These are phyloP conservation scores for Sarcophaga peregrina DNA, from an alignment of 1,140 invertebrate genomes.

Conservation along the genomic window DNA sequence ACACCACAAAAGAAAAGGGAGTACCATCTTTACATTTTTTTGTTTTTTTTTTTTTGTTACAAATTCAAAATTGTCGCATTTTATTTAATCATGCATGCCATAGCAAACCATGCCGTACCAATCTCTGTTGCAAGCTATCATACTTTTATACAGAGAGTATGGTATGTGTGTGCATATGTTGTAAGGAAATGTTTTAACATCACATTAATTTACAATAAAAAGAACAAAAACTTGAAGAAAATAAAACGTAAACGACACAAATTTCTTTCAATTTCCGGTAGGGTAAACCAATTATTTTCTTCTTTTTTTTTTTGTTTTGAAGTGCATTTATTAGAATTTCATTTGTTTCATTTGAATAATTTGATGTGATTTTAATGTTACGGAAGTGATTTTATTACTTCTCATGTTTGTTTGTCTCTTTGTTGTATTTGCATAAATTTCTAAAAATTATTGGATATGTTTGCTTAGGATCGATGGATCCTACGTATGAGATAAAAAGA, in stretches of 20 bases:
- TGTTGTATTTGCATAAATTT: slow-evolving; percentile 23
- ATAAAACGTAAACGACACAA: too few relatives aligned
- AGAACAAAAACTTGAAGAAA: too few relatives aligned
- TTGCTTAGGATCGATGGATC: background rate
- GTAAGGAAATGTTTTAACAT: slow-evolving; percentile 8
- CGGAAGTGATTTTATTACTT: slow-evolving; percentile 39
- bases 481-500: too few relatives aligned
- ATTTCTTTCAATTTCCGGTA: slow-evolving; percentile 18
- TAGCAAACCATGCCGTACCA: background rate
- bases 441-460: too few relatives aligned
- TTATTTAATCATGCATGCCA: background rate
- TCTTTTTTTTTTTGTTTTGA: too few relatives aligned
- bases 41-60: background rate
- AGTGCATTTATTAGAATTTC: slow-evolving; percentile 17
- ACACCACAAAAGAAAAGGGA: background rate
- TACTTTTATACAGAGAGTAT: too few relatives aligned
- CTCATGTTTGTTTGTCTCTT: too few relatives aligned
- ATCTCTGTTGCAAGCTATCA: too few relatives aligned
- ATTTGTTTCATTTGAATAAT: background rate
- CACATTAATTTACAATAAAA: background rate
- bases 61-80: background rate
- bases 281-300: too few relatives aligned
- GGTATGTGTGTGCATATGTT: too few relatives aligned
- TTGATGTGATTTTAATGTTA: slow-evolving; percentile 1
- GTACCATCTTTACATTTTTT: too few relatives aligned